Evolutionary conservation across 2,797 vertebrate genomes (phyloP).

Genomic region (Adelosebastes latens): DNA sequence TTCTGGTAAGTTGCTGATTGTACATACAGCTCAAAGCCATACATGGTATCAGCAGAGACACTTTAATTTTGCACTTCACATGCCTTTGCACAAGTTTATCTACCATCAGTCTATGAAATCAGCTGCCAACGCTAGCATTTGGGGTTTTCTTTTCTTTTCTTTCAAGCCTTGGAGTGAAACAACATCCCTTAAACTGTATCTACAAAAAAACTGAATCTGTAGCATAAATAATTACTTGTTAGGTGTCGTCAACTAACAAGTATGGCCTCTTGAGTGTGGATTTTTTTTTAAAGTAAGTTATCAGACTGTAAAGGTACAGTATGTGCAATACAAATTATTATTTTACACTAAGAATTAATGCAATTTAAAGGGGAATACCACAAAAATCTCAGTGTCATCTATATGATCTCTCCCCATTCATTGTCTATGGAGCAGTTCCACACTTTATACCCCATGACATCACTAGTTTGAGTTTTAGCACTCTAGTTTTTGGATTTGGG

Average conservation of each 20-base stretch:
- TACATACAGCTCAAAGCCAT: background rate
- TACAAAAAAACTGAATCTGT: background rate
- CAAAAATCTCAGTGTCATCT: too few relatives aligned
- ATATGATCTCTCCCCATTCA: too few relatives aligned
- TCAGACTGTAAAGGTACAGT: background rate
- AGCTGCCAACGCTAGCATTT: background rate
- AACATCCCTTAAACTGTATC: background rate
- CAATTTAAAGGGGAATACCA: too few relatives aligned
- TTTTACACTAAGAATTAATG: background rate
- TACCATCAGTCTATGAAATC: background rate
- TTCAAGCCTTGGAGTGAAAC: background rate
- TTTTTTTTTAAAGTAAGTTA: background rate
- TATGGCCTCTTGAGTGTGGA: background rate
- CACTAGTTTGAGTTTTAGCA: too few relatives aligned
- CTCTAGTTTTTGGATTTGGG: too few relatives aligned
- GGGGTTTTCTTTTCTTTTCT: background rate
- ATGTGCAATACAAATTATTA: background rate
- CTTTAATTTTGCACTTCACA: background rate
- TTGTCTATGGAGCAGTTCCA: too few relatives aligned
- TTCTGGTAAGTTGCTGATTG: conserved; percentile 65
- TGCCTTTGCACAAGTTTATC: background rate
- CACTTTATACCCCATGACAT: too few relatives aligned
- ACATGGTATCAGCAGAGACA: background rate
- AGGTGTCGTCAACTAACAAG: background rate
- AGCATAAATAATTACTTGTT: background rate